phyloP scores from a whole-genome alignment of 2,888 invertebrate genomes.

The Eupithecia pulchellata region DNA sequence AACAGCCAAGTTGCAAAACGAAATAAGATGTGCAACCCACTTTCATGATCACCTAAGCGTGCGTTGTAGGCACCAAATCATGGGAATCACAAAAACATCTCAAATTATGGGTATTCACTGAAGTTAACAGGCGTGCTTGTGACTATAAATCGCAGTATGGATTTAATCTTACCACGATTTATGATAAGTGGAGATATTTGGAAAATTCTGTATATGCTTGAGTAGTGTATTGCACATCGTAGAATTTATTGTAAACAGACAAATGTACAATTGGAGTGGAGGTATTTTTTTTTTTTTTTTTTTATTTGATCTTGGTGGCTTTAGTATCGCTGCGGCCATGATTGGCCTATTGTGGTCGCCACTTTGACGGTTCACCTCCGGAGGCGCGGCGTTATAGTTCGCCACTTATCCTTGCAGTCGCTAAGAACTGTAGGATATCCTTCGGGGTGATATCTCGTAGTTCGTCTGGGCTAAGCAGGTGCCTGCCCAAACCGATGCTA shows the following conservation, averaged over 20 bases:
- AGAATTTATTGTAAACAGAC: not conserved
- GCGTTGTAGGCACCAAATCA: conserved; percentile 18
- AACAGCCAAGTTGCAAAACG: conserved; percentile 30
- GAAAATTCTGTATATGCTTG: conserved; percentile 11
- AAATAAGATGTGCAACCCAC: conserved; percentile 26
- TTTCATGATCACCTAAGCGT: conserved; percentile 29
- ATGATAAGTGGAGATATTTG: conserved; percentile 29
- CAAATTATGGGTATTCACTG: conserved; percentile 32
- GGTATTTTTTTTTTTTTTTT: no score
- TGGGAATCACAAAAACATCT: conserved; percentile 27
- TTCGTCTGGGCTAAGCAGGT: no score
- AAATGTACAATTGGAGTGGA: not conserved
- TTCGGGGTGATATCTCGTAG: no score
- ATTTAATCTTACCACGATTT: conserved; percentile 22
- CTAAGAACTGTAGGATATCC: no score
- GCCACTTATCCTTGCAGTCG: no score
- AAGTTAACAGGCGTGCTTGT: conserved; percentile 24
- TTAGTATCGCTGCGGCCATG: no score
- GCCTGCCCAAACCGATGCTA: no score
- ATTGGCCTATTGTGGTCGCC: no score
- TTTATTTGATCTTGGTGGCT: no score
- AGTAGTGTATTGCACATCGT: not conserved
- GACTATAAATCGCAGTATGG: conserved; percentile 21
- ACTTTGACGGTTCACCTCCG: no score
- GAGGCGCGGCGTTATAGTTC: no score